phyloP scores from a whole-genome alignment of 2,888 invertebrate species.

The Thelaira solivaga region DNA sequence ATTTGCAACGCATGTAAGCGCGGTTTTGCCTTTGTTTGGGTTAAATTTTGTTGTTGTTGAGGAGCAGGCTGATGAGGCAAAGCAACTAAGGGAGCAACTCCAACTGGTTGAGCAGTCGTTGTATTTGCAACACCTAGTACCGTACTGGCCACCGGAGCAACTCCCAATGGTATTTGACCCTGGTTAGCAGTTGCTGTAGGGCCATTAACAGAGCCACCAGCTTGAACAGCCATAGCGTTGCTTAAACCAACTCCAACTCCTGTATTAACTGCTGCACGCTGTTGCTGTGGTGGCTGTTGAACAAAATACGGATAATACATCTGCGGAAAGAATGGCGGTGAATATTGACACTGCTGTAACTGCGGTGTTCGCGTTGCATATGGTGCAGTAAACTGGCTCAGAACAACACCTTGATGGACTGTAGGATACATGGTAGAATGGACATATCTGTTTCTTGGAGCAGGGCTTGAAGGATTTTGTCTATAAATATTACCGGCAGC shows the following conservation, averaged over 20 bases:
- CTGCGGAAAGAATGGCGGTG: slow-evolving; percentile 64
- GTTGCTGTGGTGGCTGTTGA: slow-evolving; percentile 67
- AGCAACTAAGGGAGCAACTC: slow-evolving; percentile 69
- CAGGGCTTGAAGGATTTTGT: slow-evolving; percentile 68
- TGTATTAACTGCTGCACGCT: slow-evolving; percentile 69
- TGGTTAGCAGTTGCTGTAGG: slow-evolving; percentile 66
- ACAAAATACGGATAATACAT: slow-evolving; percentile 63
- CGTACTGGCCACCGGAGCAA: slow-evolving; percentile 75
- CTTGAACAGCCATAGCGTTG: slow-evolving; percentile 70
- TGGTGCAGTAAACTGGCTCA: slow-evolving; percentile 69
- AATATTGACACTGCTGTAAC: slow-evolving; percentile 67
- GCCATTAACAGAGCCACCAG: slow-evolving; percentile 70
- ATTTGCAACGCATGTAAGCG: slow-evolving; percentile 65
- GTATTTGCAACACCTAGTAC: slow-evolving; percentile 75
- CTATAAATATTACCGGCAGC: slow-evolving; percentile 69
- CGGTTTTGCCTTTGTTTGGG: slow-evolving; percentile 20
- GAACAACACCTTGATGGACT: slow-evolving; percentile 72
- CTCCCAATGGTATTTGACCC: slow-evolving; percentile 68
- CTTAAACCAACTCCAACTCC: slow-evolving; percentile 65
- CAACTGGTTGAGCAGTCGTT: slow-evolving; percentile 67
- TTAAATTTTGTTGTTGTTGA: slow-evolving; percentile 54
- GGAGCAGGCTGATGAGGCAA: slow-evolving; percentile 65
- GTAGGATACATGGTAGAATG: slow-evolving; percentile 72
- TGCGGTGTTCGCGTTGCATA: slow-evolving; percentile 69
- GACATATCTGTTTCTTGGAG: slow-evolving; percentile 69